A percentile compares a stretch with the other conserved stretches of the same genome.
These are phyloP conservation scores for Polydrusus tereticollis DNA, from an alignment of 2,888 invertebrate species.

Conservation along the genomic window DNA sequence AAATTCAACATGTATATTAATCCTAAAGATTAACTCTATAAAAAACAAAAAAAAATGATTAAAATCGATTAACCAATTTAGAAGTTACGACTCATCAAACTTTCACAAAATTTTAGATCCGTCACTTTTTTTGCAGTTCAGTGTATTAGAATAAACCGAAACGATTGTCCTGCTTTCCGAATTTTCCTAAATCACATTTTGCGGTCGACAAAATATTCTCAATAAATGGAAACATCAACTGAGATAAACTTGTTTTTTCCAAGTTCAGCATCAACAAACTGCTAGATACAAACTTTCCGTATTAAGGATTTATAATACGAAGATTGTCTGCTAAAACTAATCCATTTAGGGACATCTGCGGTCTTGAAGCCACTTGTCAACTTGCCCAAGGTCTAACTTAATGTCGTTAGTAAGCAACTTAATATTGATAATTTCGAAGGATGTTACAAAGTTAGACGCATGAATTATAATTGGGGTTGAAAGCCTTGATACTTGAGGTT, in stretches of 20 bases:
- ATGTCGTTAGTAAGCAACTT: constrained; percentile 14
- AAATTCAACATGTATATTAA: too few species aligned
- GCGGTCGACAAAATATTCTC: neutral
- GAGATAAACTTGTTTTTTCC: neutral
- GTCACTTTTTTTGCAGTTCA: too few species aligned
- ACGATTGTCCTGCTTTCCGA: too few species aligned
- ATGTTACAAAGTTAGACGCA: neutral
- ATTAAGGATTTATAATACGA: constrained; percentile 18
- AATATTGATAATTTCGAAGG: constrained; percentile 12
- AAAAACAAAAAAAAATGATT: too few species aligned
- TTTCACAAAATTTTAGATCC: too few species aligned
- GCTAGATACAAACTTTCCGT: constrained; percentile 27
- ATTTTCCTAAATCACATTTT: neutral
- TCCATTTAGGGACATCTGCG: constrained; percentile 46
- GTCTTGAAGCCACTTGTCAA: constrained; percentile 35
- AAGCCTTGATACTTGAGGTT: neutral
- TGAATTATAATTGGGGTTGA: neutral
- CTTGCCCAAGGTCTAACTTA: constrained; percentile 38
- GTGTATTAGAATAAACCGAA: too few species aligned
- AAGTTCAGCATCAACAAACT: constrained; percentile 20
- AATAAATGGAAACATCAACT: neutral
- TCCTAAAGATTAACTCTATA: too few species aligned
- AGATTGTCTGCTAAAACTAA: constrained; percentile 30
- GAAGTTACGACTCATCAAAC: too few species aligned
- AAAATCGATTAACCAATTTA: too few species aligned